Evolutionary conservation across 2,888 invertebrate species (phyloP).

Genomic region (Timema podura): DNA sequence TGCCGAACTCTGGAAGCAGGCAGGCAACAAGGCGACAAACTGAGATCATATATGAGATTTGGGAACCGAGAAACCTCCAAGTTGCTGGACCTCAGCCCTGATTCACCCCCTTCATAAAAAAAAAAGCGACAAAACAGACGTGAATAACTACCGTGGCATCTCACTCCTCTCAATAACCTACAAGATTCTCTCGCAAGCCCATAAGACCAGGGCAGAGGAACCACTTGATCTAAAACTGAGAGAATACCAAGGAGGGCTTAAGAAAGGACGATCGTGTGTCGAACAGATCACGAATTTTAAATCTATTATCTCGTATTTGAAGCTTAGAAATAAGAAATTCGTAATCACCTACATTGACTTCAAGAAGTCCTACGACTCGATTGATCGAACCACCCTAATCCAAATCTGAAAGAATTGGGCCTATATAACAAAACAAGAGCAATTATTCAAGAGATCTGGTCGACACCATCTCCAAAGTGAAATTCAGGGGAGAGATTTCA

Average conservation of each 20-base stretch:
- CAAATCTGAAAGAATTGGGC: slow-evolving; percentile 6
- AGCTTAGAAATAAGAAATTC: slow-evolving; percentile 5
- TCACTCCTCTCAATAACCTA: not conserved
- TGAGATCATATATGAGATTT: no score
- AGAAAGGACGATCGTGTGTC: not conserved
- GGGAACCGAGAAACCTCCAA: no score
- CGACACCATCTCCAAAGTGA: no score
- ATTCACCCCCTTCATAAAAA: no score
- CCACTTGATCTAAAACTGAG: not conserved
- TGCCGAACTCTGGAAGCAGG: no score
- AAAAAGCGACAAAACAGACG: no score
- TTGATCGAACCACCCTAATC: not conserved
- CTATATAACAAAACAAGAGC: slow-evolving; percentile 7
- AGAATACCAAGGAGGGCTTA: not conserved
- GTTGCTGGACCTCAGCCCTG: no score
- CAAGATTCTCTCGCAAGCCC: no score
- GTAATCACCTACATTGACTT: not conserved
- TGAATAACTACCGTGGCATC: no score
- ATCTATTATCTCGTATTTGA: not conserved
- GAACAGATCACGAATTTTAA: slow-evolving; percentile 8
- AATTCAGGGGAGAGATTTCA: no score
- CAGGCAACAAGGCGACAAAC: no score
- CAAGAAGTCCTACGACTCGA: not conserved
- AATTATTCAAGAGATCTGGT: not conserved
- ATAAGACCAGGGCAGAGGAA: not conserved